Base-by-base conservation (phyloP, 2,113 vertebrate species). In the Gallinago media region DNA sequence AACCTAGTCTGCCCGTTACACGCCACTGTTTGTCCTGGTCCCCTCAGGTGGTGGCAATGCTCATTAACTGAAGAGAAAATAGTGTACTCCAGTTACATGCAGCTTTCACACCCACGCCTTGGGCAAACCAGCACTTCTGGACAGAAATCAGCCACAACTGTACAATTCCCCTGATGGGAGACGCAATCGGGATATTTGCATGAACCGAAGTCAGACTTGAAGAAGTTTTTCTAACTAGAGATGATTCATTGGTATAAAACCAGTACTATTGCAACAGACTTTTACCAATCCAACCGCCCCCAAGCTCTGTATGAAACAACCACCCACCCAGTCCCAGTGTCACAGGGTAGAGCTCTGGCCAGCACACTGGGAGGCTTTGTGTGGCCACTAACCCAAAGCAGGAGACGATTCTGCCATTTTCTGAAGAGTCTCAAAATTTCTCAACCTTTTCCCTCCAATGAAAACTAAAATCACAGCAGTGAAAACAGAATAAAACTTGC, bases 231-330 rank as follows among this genome's bases (percentile, higher is more conserved):
- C 75, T 80, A 78, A 85, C 68, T 59, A 78, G 76, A 81, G 81
- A 81, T 65, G 66, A 85, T 82, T 95, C 34, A 72, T 22, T 88
- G 47, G 58, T 65, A 78, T 40, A 61, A 94, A 82, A 9, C 3
- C 54, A 90, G 36, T 9, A 61, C 19, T 52, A 40, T 7, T 91
- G 26, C 84, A 89, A 88, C 16, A 85, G 49, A 65, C 17, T 91
- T 85, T 44, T 25, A 75, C n/a, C 44, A 82, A 19, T 47, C 25
- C 54, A 79, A 78, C 6, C 2, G 8, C 11, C 62, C 31, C 58
- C 65, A 54, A 65, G 58, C 58, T 75, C 65, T 40, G 11, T 22
- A 29, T 25, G 62, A 68, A 91, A 70, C 62, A 42, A 61, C 25
- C 49, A 62, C 13, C 42, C 58, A 56, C 40, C 6, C 63, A 16